These are phyloP conservation scores for Kryptolebias ocellatus DNA, from an alignment of 2,797 vertebrate species.

Conservation along the genomic window DNA sequence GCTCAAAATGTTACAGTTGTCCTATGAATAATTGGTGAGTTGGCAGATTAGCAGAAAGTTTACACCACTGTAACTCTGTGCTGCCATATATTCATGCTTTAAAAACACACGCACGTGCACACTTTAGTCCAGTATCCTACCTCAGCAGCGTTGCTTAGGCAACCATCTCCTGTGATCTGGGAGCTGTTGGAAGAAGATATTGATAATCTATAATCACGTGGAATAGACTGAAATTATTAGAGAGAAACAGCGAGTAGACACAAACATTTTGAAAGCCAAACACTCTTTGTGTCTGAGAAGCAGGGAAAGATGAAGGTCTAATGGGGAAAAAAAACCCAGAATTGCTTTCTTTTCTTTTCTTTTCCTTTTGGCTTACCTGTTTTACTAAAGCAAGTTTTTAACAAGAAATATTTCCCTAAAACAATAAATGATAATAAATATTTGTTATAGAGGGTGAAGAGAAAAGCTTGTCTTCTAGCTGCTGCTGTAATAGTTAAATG, in stretches of 20 bases:
- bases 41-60: constrained; percentile 63
- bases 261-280: constrained; percentile 79
- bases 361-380: background rate
- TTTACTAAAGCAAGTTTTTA: background rate
- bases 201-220: constrained; percentile 91
- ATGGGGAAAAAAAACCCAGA: constrained; percentile 6
- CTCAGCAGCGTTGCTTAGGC: constrained; percentile 85
- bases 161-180: constrained; percentile 84
- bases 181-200: constrained; percentile 88
- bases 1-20: constrained; percentile 22
- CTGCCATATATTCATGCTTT: constrained; percentile 66
- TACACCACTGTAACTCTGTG: constrained; percentile 57
- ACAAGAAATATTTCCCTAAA: background rate
- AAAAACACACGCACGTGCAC: constrained; percentile 44
- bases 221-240: constrained; percentile 83
- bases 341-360: background rate
- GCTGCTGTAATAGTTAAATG: background rate
- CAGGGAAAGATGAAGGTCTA: constrained; percentile 29
- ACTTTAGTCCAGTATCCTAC: constrained; percentile 76
- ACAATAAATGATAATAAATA: background rate
- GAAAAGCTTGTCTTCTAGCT: background rate
- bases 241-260: constrained; percentile 79
- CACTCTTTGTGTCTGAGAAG: constrained; percentile 72
- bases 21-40: constrained; percentile 54
- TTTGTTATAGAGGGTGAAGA: background rate